Conservation (phyloP, 2,888 invertebrate species). For the Mimachlamys varia region DNA sequence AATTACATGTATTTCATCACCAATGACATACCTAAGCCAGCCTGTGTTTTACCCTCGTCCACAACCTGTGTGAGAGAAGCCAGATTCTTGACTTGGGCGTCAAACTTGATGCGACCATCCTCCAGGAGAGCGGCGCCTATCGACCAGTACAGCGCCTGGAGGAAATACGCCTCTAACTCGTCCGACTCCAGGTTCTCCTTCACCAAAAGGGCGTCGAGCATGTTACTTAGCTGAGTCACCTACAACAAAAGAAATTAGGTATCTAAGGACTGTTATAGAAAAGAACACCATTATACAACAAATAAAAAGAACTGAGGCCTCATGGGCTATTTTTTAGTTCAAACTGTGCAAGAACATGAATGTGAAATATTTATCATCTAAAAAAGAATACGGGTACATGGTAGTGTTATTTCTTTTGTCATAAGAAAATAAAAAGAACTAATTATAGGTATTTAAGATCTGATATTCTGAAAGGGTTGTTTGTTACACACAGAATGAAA, state of each 20-base stretch:
- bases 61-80: slow-evolving; percentile 88
- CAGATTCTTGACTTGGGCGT: slow-evolving; percentile 90
- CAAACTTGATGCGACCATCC: slow-evolving; percentile 88
- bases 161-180: slow-evolving; percentile 88
- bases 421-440: no score
- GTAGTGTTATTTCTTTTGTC: no score
- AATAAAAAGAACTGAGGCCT: no score
- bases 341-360: no score
- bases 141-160: slow-evolving; percentile 91
- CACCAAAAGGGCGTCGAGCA: slow-evolving; percentile 88
- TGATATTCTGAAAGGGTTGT: no score
- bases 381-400: no score
- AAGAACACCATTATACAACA: no score
- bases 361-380: no score
- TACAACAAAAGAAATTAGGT: slow-evolving; percentile 69
- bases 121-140: slow-evolving; percentile 91
- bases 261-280: background rate
- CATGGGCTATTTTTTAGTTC: no score
- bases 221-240: slow-evolving; percentile 91
- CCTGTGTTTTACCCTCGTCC: slow-evolving; percentile 75
- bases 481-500: no score
- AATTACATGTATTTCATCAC: background rate
- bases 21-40: slow-evolving; percentile 70
- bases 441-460: no score
- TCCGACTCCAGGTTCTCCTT: slow-evolving; percentile 74